Evolutionary conservation across 2,888 invertebrate genomes (phyloP).

Genomic region (Smittia aterrima): DNA sequence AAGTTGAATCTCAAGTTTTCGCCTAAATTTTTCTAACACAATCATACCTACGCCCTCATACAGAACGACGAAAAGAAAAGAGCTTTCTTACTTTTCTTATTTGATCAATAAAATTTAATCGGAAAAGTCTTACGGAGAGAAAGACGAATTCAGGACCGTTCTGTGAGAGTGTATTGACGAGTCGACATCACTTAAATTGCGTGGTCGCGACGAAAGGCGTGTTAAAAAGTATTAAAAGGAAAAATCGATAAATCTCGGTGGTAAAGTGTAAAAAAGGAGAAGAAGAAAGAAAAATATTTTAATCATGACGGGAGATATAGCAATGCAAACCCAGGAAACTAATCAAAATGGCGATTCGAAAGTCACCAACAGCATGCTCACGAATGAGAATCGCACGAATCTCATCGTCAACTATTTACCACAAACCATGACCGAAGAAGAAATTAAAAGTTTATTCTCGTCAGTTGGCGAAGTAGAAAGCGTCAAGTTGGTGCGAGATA

Average conservation of each 20-base stretch:
- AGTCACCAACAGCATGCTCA: slow-evolving; percentile 47
- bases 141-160: background rate
- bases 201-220: background rate
- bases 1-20: slow-evolving; percentile 26
- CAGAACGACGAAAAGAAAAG: slow-evolving; percentile 12
- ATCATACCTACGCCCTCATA: slow-evolving; percentile 38
- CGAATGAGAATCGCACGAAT: slow-evolving; percentile 95
- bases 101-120: slow-evolving; percentile 40
- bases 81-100: slow-evolving; percentile 38
- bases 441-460: slow-evolving; percentile 95
- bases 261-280: background rate
- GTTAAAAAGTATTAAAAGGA: background rate
- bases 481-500: slow-evolving; percentile 98
- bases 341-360: slow-evolving; percentile 41
- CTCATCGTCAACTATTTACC: slow-evolving; percentile 99
- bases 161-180: background rate
- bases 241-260: slow-evolving; percentile 39
- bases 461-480: slow-evolving; percentile 99
- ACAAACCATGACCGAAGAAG: slow-evolving; percentile 99
- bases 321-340: slow-evolving; percentile 36
- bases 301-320: slow-evolving; percentile 39
- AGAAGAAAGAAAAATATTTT: background rate
- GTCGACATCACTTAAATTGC: background rate
- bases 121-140: slow-evolving; percentile 12
- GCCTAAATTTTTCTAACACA: slow-evolving; percentile 39